A percentile compares a stretch with the other conserved stretches of the same genome.
These are phyloP conservation scores for Lepus townsendii DNA, from an alignment of 2,797 vertebrate species.

Conservation along the genomic window DNA sequence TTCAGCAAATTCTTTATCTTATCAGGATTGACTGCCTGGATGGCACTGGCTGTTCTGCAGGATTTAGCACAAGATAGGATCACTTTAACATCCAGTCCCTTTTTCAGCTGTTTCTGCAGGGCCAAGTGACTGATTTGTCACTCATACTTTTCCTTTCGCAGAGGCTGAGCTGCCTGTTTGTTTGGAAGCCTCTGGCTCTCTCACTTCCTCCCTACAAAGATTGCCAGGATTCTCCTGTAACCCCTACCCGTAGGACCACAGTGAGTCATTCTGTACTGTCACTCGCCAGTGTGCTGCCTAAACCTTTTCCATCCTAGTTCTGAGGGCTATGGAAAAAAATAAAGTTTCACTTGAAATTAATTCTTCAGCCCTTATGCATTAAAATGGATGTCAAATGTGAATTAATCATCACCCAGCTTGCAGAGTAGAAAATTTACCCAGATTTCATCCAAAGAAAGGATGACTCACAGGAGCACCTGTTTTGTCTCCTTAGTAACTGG, in stretches of 20 bases:
- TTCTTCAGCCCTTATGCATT: constrained; percentile 70
- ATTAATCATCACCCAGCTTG: constrained; percentile 76
- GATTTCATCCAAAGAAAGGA: constrained; percentile 82
- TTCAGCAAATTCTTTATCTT: constrained; percentile 60
- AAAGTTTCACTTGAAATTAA: constrained; percentile 72
- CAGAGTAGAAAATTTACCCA: constrained; percentile 78
- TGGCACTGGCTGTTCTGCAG: constrained; percentile 37
- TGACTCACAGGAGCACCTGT: constrained; percentile 87
- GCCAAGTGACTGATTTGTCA: constrained; percentile 49
- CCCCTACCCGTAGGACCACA: neutral
- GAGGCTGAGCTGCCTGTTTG: constrained; percentile 3
- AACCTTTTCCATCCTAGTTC: neutral
- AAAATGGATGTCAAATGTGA: constrained; percentile 73
- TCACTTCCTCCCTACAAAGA: neutral
- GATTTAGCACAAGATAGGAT: constrained; percentile 60
- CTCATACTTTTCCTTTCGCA: neutral
- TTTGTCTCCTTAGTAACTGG: constrained; percentile 89
- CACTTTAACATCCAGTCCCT: constrained; percentile 26
- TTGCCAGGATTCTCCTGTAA: neutral
- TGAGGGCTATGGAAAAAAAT: neutral
- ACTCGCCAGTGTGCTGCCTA: constrained; percentile 34
- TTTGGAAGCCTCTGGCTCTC: constrained; percentile 28
- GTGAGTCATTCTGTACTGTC: constrained; percentile 48
- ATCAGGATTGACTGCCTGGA: constrained; percentile 25
- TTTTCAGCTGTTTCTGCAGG: constrained; percentile 30